These are phyloP conservation scores for Podocnemis expansa DNA, from an alignment of 2,113 vertebrate species.

Conservation along the genomic window DNA sequence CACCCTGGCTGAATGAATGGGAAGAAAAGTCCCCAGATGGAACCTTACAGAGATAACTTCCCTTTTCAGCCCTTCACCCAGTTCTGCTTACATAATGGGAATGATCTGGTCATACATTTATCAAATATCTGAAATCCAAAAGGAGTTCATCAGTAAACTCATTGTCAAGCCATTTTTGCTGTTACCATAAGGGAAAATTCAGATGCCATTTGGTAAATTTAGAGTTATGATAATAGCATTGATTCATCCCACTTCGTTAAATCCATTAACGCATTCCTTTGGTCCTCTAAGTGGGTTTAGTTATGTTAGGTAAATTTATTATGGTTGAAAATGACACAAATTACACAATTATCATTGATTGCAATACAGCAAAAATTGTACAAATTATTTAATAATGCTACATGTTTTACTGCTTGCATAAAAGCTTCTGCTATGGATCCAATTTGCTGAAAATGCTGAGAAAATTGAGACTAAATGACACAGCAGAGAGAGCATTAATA, in stretches of 20 bases:
- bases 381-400: neutral
- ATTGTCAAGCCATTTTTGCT: neutral
- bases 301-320: neutral
- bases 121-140: neutral
- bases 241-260: neutral
- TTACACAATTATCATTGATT: neutral
- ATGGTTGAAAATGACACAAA: neutral
- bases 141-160: neutral
- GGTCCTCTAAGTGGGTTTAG: neutral
- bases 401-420: neutral
- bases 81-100: neutral
- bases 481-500: constrained; percentile 10
- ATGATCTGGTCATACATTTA: neutral
- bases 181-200: neutral
- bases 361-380: neutral
- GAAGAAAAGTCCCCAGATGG: neutral
- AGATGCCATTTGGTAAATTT: neutral
- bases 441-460: constrained; percentile 7
- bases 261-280: neutral
- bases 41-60: neutral
- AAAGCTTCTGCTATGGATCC: neutral
- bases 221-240: neutral
- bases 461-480: constrained; percentile 25
- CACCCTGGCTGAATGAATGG: neutral
- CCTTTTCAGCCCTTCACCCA: neutral